Percentiles rank a stretch among this genome's conserved stretches.
Conservation (phyloP, 2,113 vertebrate genomes). For the Campylomormyrus numenius region DNA sequence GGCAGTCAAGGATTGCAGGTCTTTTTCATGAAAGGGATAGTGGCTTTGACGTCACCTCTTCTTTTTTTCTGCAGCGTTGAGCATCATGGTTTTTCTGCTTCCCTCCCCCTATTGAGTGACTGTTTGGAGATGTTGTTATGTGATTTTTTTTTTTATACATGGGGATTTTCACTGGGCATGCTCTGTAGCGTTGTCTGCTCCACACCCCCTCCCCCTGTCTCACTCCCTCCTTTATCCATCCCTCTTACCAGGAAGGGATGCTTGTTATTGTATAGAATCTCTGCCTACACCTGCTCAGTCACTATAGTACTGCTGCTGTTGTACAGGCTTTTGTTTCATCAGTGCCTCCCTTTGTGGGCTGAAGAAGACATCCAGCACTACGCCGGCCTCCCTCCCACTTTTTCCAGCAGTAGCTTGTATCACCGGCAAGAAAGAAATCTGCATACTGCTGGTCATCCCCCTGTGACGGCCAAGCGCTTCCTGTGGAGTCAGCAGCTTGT, state of each 20-base stretch:
- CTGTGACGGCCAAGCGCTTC: conserved; percentile 15
- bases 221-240: conserved; percentile 36
- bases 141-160: conserved; percentile 51
- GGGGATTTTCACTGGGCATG: conserved; percentile 54
- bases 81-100: conserved; percentile 9
- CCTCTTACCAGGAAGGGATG: conserved; percentile 35
- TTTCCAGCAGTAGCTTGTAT: neutral
- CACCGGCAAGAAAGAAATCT: neutral
- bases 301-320: conserved; percentile 18
- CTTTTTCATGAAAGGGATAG: conserved; percentile 31
- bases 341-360: neutral
- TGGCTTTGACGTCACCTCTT: conserved; percentile 31
- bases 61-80: conserved; percentile 29
- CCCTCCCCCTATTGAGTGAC: conserved; percentile 26
- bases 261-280: conserved; percentile 49
- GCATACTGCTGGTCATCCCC: neutral
- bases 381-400: neutral
- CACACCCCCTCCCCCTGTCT: conserved; percentile 11
- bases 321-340: neutral
- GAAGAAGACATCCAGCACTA: neutral
- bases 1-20: conserved; percentile 25
- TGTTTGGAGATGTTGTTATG: conserved; percentile 47
- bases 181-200: conserved; percentile 31
- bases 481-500: conserved; percentile 32
- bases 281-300: conserved; percentile 16